Evolutionary conservation across 2,797 vertebrate species (phyloP).

Genomic region (Darevskia nairensis): DNA sequence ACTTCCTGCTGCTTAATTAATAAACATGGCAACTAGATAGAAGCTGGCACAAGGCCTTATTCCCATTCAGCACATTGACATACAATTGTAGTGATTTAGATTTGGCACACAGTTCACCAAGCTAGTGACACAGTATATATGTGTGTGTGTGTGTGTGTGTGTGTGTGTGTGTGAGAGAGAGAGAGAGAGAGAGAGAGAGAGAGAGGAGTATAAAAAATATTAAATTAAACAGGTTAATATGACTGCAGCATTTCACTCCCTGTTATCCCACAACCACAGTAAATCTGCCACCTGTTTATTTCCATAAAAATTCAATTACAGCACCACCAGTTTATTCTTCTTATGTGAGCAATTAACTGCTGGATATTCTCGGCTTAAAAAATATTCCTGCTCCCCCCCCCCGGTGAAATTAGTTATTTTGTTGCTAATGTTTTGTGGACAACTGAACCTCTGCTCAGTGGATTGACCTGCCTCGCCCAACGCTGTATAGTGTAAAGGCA

Average conservation of each 20-base stretch:
- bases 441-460: not conserved
- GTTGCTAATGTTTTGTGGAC: constrained; percentile 43
- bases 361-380: constrained; percentile 66
- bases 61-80: constrained; percentile 64
- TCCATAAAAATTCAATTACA: constrained; percentile 86
- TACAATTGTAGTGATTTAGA: constrained; percentile 78
- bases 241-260: constrained; percentile 72
- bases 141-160: too few species aligned
- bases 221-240: constrained; percentile 83
- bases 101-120: constrained; percentile 77
- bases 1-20: constrained; percentile 76
- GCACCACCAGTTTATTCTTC: constrained; percentile 76
- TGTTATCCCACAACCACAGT: constrained; percentile 72
- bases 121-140: constrained; percentile 49
- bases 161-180: too few species aligned
- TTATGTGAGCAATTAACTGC: constrained; percentile 76
- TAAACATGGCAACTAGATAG: constrained; percentile 65
- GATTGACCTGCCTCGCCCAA: not conserved
- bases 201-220: constrained; percentile 61
- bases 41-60: constrained; percentile 67
- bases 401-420: constrained; percentile 38
- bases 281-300: constrained; percentile 86
- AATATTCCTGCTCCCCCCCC: not conserved
- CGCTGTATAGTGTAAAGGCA: constrained; percentile 1
- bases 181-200: too few species aligned